Evolutionary conservation across 2,888 invertebrate genomes (phyloP), one percentile per base, ranked within the genome.

Genomic region (Mellilla xanthometata): DNA sequence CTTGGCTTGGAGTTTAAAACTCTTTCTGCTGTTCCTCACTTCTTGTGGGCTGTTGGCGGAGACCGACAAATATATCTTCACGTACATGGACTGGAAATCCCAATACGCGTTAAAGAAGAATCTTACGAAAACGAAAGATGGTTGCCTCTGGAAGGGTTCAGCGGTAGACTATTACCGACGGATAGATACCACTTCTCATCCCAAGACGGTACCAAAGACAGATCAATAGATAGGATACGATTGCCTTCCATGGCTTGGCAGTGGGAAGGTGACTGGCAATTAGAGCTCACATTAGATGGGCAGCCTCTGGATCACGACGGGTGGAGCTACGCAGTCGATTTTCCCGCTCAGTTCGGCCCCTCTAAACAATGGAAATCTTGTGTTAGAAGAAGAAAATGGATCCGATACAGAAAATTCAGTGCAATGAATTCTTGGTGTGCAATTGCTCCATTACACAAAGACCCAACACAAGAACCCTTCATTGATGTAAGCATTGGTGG

Each of bases 181-280:
- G 98, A 98, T 76, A 92, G 98, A 52, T 95, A 93, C 67, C 94
- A 93, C 64, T 97, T 95, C 89, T 97, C 97, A 8, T 95, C 94
- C 60, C 92, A 92, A 63, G 96, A 97, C 90, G 98, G 98, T 3
- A 92, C 93, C 5, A 91, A 92, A 23, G 95, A 96, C 64, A 91
- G 96, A 46, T 92, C 94, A 22, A 94, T 95, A 56, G 94, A 95
- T 63, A 93, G 93, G 74, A 96, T 98, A 49, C 91, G 95, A 52
- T 82, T 98, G 32, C 98, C 98, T 3, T 97, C 97, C 0, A 95
- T 96, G 93, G 96, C 97, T 9, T 98, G 98, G 98, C 95, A 96
- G 68, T 98, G 98, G 98, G 98, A 98, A 86, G 96, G 96, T 2
- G 96, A 97, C 58, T 98, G 98, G 97, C 94, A 95, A 62, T 88